These are phyloP conservation scores for Sericinus montela DNA, from an alignment of 2,888 invertebrate species.

Conservation along the genomic window DNA sequence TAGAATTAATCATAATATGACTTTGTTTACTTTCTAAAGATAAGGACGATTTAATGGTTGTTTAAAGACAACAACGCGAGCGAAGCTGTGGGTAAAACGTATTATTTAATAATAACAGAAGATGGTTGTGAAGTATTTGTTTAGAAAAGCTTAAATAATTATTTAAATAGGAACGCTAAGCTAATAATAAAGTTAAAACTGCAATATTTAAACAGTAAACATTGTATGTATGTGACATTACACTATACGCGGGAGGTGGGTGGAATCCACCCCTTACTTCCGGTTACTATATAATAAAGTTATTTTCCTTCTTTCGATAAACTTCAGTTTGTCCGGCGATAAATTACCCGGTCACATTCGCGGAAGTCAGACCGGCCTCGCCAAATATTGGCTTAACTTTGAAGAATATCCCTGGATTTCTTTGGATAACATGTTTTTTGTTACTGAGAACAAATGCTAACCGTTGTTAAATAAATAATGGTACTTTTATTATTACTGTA, in stretches of 20 bases:
- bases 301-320: slow-evolving; percentile 78
- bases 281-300: slow-evolving; percentile 79
- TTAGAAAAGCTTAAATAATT: too few species aligned
- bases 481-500: too few species aligned
- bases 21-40: too few species aligned
- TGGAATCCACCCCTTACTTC: slow-evolving; percentile 51
- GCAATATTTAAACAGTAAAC: slow-evolving; percentile 2
- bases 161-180: too few species aligned
- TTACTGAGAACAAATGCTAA: slow-evolving; percentile 34
- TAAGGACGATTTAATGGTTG: too few species aligned
- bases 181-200: too few species aligned
- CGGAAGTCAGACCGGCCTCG: slow-evolving; percentile 50
- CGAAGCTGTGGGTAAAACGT: too few species aligned
- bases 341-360: slow-evolving; percentile 71
- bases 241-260: slow-evolving; percentile 30
- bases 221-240: slow-evolving; percentile 38
- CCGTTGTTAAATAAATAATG: neutral
- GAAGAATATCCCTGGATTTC: slow-evolving; percentile 60
- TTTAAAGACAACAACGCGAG: too few species aligned
- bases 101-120: too few species aligned
- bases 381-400: slow-evolving; percentile 78
- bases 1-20: too few species aligned
- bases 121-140: too few species aligned
- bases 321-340: slow-evolving; percentile 75
- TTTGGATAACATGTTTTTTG: slow-evolving; percentile 46